Evolutionary conservation across 1,140 invertebrate genomes (phyloP).

Genomic region (Drosophila suzukii): DNA sequence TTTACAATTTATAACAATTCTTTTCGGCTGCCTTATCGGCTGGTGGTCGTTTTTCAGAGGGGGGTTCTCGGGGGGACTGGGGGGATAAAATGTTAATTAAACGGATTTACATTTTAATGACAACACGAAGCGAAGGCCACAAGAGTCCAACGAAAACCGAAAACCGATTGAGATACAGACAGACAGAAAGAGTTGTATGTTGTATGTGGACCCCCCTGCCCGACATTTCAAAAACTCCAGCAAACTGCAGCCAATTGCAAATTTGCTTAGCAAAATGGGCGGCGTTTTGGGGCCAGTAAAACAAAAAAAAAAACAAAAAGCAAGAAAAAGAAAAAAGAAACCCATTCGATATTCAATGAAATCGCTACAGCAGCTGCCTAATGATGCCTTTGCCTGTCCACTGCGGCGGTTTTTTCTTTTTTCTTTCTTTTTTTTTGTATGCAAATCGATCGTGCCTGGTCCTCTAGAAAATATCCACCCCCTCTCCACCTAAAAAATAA

Average conservation of each 20-base stretch:
- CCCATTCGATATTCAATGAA: slow-evolving; percentile 46
- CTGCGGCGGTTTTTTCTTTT: slow-evolving; percentile 16
- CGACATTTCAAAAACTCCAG: not conserved
- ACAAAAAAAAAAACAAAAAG: not conserved
- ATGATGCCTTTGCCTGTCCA: slow-evolving; percentile 39
- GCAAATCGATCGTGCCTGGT: slow-evolving; percentile 47
- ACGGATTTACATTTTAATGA: slow-evolving; percentile 82
- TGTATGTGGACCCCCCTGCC: slow-evolving; percentile 14
- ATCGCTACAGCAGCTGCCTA: slow-evolving; percentile 24
- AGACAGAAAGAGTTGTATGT: slow-evolving; percentile 28
- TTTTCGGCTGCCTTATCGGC: slow-evolving; percentile 55
- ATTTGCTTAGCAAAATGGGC: slow-evolving; percentile 80
- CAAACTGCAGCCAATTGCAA: slow-evolving; percentile 68
- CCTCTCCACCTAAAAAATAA: not conserved
- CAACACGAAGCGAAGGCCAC: slow-evolving; percentile 69
- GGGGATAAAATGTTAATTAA: slow-evolving; percentile 75
- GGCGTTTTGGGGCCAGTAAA: slow-evolving; percentile 50
- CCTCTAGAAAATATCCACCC: slow-evolving; percentile 6
- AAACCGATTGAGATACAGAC: slow-evolving; percentile 62
- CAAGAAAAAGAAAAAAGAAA: slow-evolving; percentile 1
- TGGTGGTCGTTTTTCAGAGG: slow-evolving; percentile 53
- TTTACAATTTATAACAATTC: slow-evolving; percentile 81
- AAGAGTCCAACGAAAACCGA: slow-evolving; percentile 1
- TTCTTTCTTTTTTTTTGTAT: slow-evolving; percentile 35
- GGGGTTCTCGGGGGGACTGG: not conserved